Evolutionary conservation across 1,140 invertebrate genomes (phyloP), one percentile per base, ranked within the genome.

Genomic region (Drosophila virilis): DNA sequence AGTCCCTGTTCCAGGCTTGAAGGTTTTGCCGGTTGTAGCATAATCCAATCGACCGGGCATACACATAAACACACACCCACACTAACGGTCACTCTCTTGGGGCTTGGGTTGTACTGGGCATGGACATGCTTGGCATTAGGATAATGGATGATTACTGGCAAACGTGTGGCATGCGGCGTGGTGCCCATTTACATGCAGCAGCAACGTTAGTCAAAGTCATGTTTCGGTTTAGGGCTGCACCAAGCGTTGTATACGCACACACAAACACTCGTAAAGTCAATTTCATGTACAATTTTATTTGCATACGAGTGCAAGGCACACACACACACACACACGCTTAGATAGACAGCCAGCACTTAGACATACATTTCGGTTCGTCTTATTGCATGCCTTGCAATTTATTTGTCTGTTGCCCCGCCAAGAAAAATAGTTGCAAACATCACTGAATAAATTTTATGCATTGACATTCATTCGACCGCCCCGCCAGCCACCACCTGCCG

Each of bases 311-410:
- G 40, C 55, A 74, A 43, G 3, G 54, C 28, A 64, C 32, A 54
- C 35, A 54, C 10, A 37, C 38, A 54, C 35, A 55, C 7, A 55
- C 51, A 67, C 62, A 78, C 54, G 70, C 9, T 48, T 1, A 8
- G 9, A 40, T 22, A 58, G 61, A 45, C 17, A 58, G 69, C 35
- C 45, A 59, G 71, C 71, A 81, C 79, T 82, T 79, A 82, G 75
- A 86, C 75, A 88, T 68, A 88, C 84, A 83, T 79, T 88, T 62
- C 13, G 77, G 73, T 54, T 72, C 45, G 80, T 88, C 80, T 88
- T 89, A 89, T 88, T 88, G 84, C 84, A 84, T 88, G 85, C 72
- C 84, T 89, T 84, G 84, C 84, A 89, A 89, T 89, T 89, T 89
- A 89, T 89, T 89, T 89, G 77, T 83, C 77, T 86, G 75, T 57